Evolutionary conservation across 2,113 vertebrate genomes (phyloP), one percentile per base, ranked within the genome.

Genomic region (Anarrhichthys ocellatus): DNA sequence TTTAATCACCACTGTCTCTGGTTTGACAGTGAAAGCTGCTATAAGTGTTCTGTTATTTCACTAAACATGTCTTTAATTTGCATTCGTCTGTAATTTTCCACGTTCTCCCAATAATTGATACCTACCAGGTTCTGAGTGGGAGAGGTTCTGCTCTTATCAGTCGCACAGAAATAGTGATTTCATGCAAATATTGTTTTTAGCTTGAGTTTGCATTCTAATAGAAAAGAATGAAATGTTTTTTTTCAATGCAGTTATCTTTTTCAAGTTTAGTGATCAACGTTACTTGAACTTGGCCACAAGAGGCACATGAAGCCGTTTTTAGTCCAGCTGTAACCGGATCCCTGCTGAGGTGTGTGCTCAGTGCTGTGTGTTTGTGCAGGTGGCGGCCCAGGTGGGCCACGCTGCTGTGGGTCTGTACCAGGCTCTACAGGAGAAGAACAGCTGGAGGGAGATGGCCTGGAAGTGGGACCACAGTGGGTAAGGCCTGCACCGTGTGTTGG

Each of bases 391-490:
- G 90, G 96, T 96, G 9, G 96, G 95, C 4, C 96, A 96, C 34
- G 96, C 94, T 67, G 95, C 96, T 22, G 92, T 96, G 63, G 95
- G 95, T 20, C 88, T 96, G 82, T 96, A 96, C 88, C 96, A 96
- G 91, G 86, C 92, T 74, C 84, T 96, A 20, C 94, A 95, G 76
- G 96, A 95, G 82, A 95, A 96, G 64, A 92, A 94, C 85, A 94
- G 92, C 82, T 95, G 94, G 93, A 90, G 94, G 80, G 95, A 96
- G 88, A 95, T 96, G 93, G 91, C 94, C 61, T 94, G 93, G 92
- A 96, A 95, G 77, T 96, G 96, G 96, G 95, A 96, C 85, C 93
- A 95, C 67, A 94, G 94, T 63, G 95, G 96, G 96, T 96, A 93
- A 93, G 95, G 56, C 56, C 10, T 52, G 5, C 9, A 38, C 10